Evolutionary conservation across 2,797 vertebrate species (phyloP), one percentile per base, ranked within the genome.

Genomic region (Hippocampus kuda): DNA sequence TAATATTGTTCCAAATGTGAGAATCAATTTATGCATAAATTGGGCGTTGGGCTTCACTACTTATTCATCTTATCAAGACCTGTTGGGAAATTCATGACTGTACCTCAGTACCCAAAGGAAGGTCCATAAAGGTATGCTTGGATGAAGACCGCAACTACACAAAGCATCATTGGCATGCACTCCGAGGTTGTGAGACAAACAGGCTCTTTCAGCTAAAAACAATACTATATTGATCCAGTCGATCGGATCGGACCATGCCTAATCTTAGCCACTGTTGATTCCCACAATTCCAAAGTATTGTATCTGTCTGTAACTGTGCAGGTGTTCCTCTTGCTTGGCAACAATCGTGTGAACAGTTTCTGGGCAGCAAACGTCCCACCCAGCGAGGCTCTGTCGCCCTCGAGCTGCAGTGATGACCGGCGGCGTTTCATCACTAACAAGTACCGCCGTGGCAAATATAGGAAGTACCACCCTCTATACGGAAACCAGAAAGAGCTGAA

Each of bases 321-420:
- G 96, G 86, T 98, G 71, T 98, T 99, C 77, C 80, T 90, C 62
- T 77, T 86, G 73, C 79, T 98, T 0, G 94, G 93, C 20, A 98
- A 98, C 2, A 77, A 85, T 0, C 85, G 88, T 1, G 91, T 91
- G 12, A 98, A 97, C 87, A 84, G 69, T 66, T 99, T 99, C 83
- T 99, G 96, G 96, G 96, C 94, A 0, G 95, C 95, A 26, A 98
- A 96, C 0, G 85, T 98, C 4, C 96, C 96, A 0, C 95, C 95
- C 6, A 98, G 96, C 5, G 96, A 98, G 76, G 93, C 93, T 27
- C 83, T 99, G 76, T 27, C 69, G 0, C 78, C 91, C 3, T 67
- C 57, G 12, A 97, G 95, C 72, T 69, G 90, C 84, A 92, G 89
- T 1, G 80, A 82, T 12, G 92, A 95, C 1, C 82, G 96, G 38